Evolutionary conservation across 2,888 invertebrate genomes (phyloP).

Genomic region (Acronicta aceris): DNA sequence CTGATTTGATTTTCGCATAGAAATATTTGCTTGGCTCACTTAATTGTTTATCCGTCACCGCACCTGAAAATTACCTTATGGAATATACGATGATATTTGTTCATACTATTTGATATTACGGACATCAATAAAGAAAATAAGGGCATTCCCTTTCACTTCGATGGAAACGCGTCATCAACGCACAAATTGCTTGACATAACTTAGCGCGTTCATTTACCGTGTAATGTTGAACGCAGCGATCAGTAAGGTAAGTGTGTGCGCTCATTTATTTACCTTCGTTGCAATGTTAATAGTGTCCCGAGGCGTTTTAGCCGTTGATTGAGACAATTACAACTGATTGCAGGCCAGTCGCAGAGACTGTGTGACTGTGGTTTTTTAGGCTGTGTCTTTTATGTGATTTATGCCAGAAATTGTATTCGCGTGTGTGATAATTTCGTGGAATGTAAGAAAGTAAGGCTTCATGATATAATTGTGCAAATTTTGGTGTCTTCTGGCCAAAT

Average conservation of each 20-base stretch:
- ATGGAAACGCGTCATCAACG: constrained; percentile 30
- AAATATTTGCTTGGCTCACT: too few species aligned
- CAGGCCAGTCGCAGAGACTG: constrained; percentile 74
- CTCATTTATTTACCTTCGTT: constrained; percentile 62
- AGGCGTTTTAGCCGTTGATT: constrained; percentile 73
- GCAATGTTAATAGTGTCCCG: constrained; percentile 81
- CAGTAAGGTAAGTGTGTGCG: constrained; percentile 55
- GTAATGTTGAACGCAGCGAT: constrained; percentile 44
- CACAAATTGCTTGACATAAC: constrained; percentile 40
- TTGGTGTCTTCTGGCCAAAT: constrained; percentile 16
- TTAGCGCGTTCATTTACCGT: constrained; percentile 41
- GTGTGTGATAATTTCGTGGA: constrained; percentile 56
- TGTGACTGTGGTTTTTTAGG: constrained; percentile 58
- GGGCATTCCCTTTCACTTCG: constrained; percentile 15
- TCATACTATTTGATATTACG: neutral
- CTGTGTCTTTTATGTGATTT: constrained; percentile 66
- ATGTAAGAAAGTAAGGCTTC: constrained; percentile 41
- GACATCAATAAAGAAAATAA: constrained; percentile 1
- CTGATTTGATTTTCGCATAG: too few species aligned
- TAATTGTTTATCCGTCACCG: too few species aligned
- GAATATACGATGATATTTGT: neutral
- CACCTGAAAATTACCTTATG: too few species aligned
- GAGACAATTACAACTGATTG: constrained; percentile 83
- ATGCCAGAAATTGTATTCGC: constrained; percentile 72
- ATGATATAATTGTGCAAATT: constrained; percentile 33